phyloP scores from a whole-genome alignment of 2,888 invertebrate species.

The Harpalus rufipes region DNA sequence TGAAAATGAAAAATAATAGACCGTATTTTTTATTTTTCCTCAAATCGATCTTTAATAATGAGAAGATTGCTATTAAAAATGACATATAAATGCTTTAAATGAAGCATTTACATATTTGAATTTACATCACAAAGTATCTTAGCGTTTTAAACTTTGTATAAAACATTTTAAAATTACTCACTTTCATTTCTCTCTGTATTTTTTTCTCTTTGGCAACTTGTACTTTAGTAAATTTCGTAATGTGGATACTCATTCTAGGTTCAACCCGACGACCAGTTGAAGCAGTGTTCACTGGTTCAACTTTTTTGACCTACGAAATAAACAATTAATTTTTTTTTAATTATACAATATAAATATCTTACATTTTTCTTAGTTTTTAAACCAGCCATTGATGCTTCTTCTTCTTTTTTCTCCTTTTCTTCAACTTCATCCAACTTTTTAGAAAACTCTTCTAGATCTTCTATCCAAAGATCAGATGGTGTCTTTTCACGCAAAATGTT shows the following conservation, averaged over 20 bases:
- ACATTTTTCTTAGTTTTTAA: constrained; percentile 77
- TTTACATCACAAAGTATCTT: too few species aligned
- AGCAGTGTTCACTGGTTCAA: neutral
- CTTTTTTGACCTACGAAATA: neutral
- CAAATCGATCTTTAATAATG: too few species aligned
- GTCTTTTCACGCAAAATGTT: constrained; percentile 85
- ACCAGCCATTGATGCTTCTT: constrained; percentile 79
- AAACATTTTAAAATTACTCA: neutral
- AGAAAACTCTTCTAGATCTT: constrained; percentile 89
- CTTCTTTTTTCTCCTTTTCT: constrained; percentile 86
- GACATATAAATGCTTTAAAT: too few species aligned
- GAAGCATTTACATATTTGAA: too few species aligned
- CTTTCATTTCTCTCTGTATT: neutral
- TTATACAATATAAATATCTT: neutral
- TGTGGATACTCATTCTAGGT: neutral
- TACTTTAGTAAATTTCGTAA: neutral
- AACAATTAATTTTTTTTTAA: neutral
- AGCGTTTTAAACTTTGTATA: too few species aligned
- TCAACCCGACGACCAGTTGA: neutral
- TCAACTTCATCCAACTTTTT: constrained; percentile 86
- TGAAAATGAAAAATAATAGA: too few species aligned
- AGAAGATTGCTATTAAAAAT: too few species aligned
- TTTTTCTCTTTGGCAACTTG: neutral
- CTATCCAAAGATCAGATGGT: constrained; percentile 89
- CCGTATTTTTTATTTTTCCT: too few species aligned